Conservation (phyloP, 2,888 invertebrate genomes). For the Ecliptopera silaceata region DNA sequence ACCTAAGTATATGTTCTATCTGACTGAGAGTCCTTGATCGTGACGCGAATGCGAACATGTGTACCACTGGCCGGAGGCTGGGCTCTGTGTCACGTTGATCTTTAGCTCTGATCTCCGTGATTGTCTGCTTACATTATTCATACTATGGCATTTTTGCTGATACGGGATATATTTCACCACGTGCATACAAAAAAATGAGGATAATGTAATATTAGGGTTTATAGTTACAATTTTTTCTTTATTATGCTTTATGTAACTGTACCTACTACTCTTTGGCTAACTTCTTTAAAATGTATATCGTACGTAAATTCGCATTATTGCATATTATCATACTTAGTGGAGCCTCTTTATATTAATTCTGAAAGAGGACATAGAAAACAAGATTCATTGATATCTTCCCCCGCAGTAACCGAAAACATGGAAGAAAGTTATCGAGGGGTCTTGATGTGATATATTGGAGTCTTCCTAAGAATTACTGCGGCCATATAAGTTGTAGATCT, state of each 20-base stretch:
- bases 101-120: background rate
- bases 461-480: slow-evolving; percentile 68
- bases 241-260: too few species aligned
- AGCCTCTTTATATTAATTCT: slow-evolving; percentile 19
- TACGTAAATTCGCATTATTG: slow-evolving; percentile 16
- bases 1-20: slow-evolving; percentile 53
- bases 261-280: too few species aligned
- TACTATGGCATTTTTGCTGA: background rate
- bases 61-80: slow-evolving; percentile 14
- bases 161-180: background rate
- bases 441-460: slow-evolving; percentile 70
- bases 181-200: background rate
- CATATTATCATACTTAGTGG: slow-evolving; percentile 17
- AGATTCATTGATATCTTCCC: slow-evolving; percentile 28
- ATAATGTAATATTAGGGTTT: background rate
- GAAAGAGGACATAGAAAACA: slow-evolving; percentile 23
- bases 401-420: slow-evolving; percentile 42
- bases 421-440: slow-evolving; percentile 66
- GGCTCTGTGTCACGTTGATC: slow-evolving; percentile 18
- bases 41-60: slow-evolving; percentile 39
- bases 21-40: slow-evolving; percentile 40
- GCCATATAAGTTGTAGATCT: slow-evolving; percentile 57
- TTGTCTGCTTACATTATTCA: slow-evolving; percentile 3
- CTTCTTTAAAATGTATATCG: background rate
- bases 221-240: background rate